Base-by-base conservation (phyloP, 53 echinoderm and acorn worm species). In the Zoroaster sp. region DNA sequence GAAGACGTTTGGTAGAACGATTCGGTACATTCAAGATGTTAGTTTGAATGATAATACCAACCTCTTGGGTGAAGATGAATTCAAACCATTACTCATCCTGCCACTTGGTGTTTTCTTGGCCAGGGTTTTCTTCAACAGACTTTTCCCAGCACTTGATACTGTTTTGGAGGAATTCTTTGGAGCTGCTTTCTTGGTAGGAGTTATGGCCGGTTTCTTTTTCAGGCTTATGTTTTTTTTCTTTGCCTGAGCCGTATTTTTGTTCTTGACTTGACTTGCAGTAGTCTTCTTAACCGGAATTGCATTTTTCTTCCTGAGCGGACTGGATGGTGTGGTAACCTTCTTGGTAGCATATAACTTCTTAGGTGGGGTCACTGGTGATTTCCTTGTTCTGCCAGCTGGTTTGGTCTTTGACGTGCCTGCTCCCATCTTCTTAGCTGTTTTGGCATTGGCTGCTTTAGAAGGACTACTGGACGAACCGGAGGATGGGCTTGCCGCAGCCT, bases 121-220 rank as follows among this genome's bases (percentile, higher is more conserved):
- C 30, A 69, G 25, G 8, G 71, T 5, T 70, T 49, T 85, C 59
- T 55, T 78, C 35, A 37, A 3, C n/a, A 13, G 69, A 83, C 12
- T 43, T 17, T 75, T 73, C 12, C 78, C 53, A 15, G 79, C 25
- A 79, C 40, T 88, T 52, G 20, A 17, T 17, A 10, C 8, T 17
- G 36, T 13, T 77, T 46, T 77, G 52, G 53, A 14, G 34, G 66
- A 42, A 31, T 49, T 15, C 35, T 71, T 66, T 18, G 71, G 49
- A 35, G n/a, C 73, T 40, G 71, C 25, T 47, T 91, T 91, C 76
- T 79, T 91, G 36, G 76, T 46, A 8, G 91, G 77, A 11, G 87
- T 67, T 3, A 41, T 14, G 0, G 72, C 5, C 13, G 53, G 43
- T 72, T 73, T 89, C 40, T 72, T 81, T 15, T 42, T 15, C 35